Evolutionary conservation across 2,888 invertebrate species (phyloP).

Genomic region (Metacarcinus magister): DNA sequence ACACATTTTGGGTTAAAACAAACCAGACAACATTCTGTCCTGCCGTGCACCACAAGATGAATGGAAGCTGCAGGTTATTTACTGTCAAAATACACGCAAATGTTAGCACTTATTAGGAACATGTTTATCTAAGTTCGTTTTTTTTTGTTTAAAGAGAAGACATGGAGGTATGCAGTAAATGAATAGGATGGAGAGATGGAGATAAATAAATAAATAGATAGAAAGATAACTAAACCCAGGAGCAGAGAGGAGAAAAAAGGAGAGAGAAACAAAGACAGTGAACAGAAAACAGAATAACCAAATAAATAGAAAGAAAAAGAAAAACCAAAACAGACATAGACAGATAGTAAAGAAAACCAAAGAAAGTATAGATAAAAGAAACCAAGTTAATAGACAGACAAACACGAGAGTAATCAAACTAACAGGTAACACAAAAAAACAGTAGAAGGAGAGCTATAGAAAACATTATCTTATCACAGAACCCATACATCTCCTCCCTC

Average conservation of each 20-base stretch:
- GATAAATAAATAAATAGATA: background rate
- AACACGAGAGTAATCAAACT: too few species aligned
- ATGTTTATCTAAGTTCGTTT: background rate
- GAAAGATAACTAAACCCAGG: background rate
- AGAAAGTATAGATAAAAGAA: too few species aligned
- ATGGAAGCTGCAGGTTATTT: conserved; percentile 36
- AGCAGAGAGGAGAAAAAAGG: background rate
- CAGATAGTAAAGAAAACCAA: background rate
- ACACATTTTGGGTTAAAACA: background rate
- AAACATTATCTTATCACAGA: too few species aligned
- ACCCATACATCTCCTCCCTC: background rate
- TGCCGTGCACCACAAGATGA: background rate
- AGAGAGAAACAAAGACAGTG: background rate
- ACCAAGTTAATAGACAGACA: too few species aligned
- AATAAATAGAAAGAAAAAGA: background rate
- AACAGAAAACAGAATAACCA: background rate
- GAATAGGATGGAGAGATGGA: background rate
- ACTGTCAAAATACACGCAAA: conserved; percentile 16
- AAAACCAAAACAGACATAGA: background rate
- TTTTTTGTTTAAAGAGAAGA: background rate
- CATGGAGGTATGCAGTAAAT: background rate
- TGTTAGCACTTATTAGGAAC: conserved; percentile 35
- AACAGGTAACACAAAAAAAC: too few species aligned
- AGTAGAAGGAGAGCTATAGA: too few species aligned
- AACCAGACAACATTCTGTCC: conserved; percentile 16